Evolutionary conservation across 1,140 invertebrate genomes (phyloP), one percentile per base, ranked within the genome.

Genomic region (Belonocnema kinseyi): DNA sequence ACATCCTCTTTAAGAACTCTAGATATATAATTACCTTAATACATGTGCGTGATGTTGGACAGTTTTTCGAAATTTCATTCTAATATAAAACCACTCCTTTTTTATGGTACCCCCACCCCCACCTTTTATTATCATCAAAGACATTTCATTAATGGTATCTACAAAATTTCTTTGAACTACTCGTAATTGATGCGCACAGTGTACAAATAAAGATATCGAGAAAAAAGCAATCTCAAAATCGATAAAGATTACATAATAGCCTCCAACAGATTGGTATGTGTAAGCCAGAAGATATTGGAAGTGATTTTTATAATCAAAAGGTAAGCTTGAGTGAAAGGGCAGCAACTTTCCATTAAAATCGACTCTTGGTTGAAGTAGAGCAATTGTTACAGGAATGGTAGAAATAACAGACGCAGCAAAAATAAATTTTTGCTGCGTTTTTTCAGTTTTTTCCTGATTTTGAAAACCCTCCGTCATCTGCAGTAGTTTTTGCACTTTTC

Each of bases 151-250:
- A 5, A 76, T 13, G 1, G 50, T 51, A 19, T 70, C 17, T 3
- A 3, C 0, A 11, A 76, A 76, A 17, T 76, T 50, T 33, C 26
- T 17, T 54, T 71, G 74, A 26, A 70, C 19, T 7, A 40, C 26
- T 76, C 26, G 40, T 11, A 76, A 76, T 21, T 76, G 66, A 71
- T 71, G 56, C 0, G 26, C 46, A 1, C 50, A 71, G 46, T 76
- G 61, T 50, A 76, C 70, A 16, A 52, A 66, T 14, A 76, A 16
- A n/a, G 74, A 76, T 71, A 76, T 76, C 5, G 70, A 21, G 26
- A 76, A 71, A 53, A 76, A 19, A 21, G 61, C 26, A 17, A 76
- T 76, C 40, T 76, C 54, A 51, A 71, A 50, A 16, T 76, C 74
- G 19, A 71, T 21, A 51, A 70, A 53, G 19, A 50, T 26, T 13